These are phyloP conservation scores for Adrianichthys oophorus DNA, from an alignment of 2,797 vertebrate genomes.

Conservation along the genomic window DNA sequence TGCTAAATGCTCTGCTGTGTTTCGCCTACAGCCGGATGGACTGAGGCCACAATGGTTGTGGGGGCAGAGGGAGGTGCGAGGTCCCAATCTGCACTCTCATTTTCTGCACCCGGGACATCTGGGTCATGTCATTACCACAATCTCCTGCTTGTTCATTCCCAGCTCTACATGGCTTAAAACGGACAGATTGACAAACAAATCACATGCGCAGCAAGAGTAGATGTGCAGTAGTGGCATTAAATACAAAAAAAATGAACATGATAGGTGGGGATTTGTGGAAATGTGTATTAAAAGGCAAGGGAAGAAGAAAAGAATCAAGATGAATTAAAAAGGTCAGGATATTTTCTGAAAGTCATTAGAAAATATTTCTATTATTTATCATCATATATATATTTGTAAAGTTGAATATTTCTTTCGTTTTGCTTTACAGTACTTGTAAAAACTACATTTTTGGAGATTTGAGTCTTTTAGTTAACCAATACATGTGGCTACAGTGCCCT, in stretches of 20 bases:
- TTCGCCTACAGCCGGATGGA: conserved; percentile 21
- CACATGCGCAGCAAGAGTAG: conserved; percentile 20
- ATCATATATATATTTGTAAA: neutral
- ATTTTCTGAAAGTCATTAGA: neutral
- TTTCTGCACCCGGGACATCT: conserved; percentile 77
- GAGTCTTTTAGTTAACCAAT: neutral
- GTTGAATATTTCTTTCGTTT: neutral
- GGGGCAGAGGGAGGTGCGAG: conserved; percentile 13
- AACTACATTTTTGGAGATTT: neutral
- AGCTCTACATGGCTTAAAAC: conserved; percentile 66
- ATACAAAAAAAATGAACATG: conserved; percentile 18
- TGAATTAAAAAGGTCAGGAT: too few relatives aligned
- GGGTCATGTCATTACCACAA: conserved; percentile 78
- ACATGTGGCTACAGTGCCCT: conserved; percentile 16
- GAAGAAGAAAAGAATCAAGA: neutral
- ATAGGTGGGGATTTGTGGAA: conserved; percentile 2
- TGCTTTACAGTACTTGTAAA: neutral
- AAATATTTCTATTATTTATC: neutral
- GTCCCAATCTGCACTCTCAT: conserved; percentile 75
- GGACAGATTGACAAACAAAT: conserved; percentile 34
- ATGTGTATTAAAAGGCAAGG: conserved; percentile 5
- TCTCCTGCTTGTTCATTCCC: conserved; percentile 77
- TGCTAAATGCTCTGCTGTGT: conserved; percentile 63
- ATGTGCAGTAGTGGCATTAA: conserved; percentile 43
- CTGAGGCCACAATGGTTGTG: neutral